Conservation (phyloP, 1,140 invertebrate species). For the Tetramorium alpestre region DNA sequence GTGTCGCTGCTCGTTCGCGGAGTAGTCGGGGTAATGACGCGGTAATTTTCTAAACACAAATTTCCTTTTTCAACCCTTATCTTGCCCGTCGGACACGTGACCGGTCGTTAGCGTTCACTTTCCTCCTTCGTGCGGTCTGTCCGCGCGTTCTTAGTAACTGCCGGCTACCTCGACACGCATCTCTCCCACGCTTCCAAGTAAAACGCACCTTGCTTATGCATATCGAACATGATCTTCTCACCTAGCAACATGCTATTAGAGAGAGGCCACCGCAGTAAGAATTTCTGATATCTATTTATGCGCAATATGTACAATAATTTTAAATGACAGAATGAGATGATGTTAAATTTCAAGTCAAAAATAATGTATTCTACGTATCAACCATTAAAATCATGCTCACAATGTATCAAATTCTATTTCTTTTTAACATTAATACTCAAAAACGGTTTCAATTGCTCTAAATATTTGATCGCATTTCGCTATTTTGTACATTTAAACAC, state of each 20-base stretch:
- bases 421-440: neutral
- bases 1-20: slow-evolving; percentile 45
- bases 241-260: slow-evolving; percentile 46
- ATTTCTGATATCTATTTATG: neutral
- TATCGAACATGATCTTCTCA: slow-evolving; percentile 56
- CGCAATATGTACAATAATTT: slow-evolving; percentile 11
- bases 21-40: slow-evolving; percentile 74
- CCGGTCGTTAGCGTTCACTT: slow-evolving; percentile 73
- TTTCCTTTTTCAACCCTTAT: slow-evolving; percentile 79
- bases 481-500: neutral
- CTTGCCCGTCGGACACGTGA: slow-evolving; percentile 76
- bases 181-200: slow-evolving; percentile 4
- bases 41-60: slow-evolving; percentile 84
- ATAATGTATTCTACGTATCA: neutral
- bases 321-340: neutral
- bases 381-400: neutral
- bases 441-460: neutral
- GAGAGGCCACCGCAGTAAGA: neutral
- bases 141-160: slow-evolving; percentile 51
- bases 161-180: slow-evolving; percentile 40
- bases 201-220: slow-evolving; percentile 24
- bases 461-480: neutral
- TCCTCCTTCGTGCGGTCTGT: slow-evolving; percentile 67
- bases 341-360: neutral
- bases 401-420: neutral